phyloP scores from a whole-genome alignment of 2,113 vertebrate species.

The Cyanoderma ruficeps region DNA sequence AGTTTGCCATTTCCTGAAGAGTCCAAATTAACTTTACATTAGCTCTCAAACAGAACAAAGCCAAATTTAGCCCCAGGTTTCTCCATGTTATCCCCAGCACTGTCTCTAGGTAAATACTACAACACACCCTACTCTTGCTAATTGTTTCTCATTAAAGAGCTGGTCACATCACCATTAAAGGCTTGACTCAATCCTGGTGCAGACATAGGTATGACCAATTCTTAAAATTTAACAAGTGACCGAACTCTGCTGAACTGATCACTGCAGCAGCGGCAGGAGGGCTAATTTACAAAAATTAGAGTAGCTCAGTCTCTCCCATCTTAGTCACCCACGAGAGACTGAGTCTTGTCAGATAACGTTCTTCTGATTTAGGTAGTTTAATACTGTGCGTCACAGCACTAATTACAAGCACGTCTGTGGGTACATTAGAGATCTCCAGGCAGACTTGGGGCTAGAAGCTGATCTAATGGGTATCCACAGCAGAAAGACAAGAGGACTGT shows the following conservation, averaged over 20 bases:
- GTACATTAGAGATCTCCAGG: neutral
- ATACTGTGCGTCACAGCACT: neutral
- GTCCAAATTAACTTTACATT: neutral
- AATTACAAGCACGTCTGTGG: neutral
- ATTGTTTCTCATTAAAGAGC: neutral
- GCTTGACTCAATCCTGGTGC: neutral
- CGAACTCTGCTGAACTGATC: neutral
- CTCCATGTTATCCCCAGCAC: neutral
- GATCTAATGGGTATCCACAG: neutral
- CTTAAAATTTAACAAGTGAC: neutral
- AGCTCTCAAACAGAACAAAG: neutral
- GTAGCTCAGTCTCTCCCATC: neutral
- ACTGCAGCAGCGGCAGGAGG: neutral
- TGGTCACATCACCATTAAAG: neutral
- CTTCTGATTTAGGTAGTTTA: neutral
- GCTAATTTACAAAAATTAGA: neutral
- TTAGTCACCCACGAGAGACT: neutral
- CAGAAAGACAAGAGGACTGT: neutral
- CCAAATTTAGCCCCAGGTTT: neutral
- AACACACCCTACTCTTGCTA: neutral
- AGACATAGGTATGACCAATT: neutral
- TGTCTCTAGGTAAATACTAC: neutral
- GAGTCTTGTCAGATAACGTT: neutral
- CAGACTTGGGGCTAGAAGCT: neutral
- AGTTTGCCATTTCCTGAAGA: slow-evolving; percentile 89